phyloP scores from a whole-genome alignment of 64 coral and sea anemone species.

The Trachythela sp. region DNA sequence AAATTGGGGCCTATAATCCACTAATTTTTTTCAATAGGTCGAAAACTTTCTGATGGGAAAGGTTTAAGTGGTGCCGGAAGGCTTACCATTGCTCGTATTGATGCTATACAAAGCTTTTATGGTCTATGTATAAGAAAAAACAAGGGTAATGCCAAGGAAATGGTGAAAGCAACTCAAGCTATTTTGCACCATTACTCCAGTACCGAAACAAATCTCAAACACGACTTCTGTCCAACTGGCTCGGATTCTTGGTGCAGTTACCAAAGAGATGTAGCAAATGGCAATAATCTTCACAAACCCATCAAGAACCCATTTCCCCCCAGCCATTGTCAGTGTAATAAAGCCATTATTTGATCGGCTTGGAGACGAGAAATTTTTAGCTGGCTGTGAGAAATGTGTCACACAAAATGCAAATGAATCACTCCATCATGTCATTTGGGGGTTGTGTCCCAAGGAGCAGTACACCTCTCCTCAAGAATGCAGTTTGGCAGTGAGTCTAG shows the following conservation, averaged over 20 bases:
- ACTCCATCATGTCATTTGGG: constrained; percentile 19
- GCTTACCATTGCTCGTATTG: constrained; percentile 11
- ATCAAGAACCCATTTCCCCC: constrained; percentile 57
- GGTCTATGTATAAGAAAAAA: constrained; percentile 31
- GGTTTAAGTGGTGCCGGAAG: constrained; percentile 29
- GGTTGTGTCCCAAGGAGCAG: constrained; percentile 14
- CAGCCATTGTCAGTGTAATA: constrained; percentile 48
- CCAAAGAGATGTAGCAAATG: constrained; percentile 48
- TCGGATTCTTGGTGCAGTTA: constrained; percentile 51
- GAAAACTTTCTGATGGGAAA: constrained; percentile 28
- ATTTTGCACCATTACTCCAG: constrained; percentile 50
- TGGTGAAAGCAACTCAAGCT: constrained; percentile 32
- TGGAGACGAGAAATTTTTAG: constrained; percentile 50
- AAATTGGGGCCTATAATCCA: too few relatives aligned
- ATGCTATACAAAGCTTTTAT: constrained; percentile 38
- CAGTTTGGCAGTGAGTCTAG: constrained; percentile 35
- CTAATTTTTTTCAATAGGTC: neutral
- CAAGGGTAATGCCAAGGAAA: constrained; percentile 45
- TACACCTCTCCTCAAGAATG: constrained; percentile 30
- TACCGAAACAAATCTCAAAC: constrained; percentile 26
- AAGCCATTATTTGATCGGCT: constrained; percentile 56
- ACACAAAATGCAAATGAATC: constrained; percentile 61
- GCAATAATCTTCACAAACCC: constrained; percentile 37
- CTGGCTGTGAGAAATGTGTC: constrained; percentile 47
- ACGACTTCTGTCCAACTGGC: constrained; percentile 48